Conservation (phyloP, 2,888 invertebrate species). For the Megaustenia siamemsis region DNA sequence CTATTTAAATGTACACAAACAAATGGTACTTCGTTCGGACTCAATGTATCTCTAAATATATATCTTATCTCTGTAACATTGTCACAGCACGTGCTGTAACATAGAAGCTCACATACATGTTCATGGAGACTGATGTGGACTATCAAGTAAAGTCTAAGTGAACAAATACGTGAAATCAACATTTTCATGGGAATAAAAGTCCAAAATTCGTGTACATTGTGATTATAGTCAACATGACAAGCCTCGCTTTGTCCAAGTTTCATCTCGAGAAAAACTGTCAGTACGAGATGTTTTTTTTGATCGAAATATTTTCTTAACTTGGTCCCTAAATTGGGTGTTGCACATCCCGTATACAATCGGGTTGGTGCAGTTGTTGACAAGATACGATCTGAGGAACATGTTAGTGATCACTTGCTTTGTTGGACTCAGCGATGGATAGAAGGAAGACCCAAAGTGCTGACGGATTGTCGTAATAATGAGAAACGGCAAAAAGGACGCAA, state of each 20-base stretch:
- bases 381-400: constrained; percentile 61
- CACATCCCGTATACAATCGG: constrained; percentile 62
- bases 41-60: too few relatives aligned
- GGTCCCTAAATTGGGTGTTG: constrained; percentile 60
- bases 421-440: constrained; percentile 55
- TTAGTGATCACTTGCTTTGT: constrained; percentile 55
- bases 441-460: constrained; percentile 48
- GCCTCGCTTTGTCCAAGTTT: constrained; percentile 12
- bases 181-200: too few relatives aligned
- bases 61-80: too few relatives aligned
- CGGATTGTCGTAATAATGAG: constrained; percentile 60
- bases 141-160: too few relatives aligned
- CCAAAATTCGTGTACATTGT: not conserved
- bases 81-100: too few relatives aligned
- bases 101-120: too few relatives aligned
- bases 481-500: constrained; percentile 62
- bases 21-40: too few relatives aligned
- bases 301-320: constrained; percentile 53
- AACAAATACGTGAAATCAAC: too few relatives aligned
- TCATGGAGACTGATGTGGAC: too few relatives aligned
- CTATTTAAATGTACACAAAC: too few relatives aligned
- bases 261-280: constrained; percentile 20
- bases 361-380: constrained; percentile 64
- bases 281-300: not conserved
- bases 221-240: constrained; percentile 12